Base-by-base conservation (phyloP, 2,113 vertebrate species). In the Pholis gunnellus region DNA sequence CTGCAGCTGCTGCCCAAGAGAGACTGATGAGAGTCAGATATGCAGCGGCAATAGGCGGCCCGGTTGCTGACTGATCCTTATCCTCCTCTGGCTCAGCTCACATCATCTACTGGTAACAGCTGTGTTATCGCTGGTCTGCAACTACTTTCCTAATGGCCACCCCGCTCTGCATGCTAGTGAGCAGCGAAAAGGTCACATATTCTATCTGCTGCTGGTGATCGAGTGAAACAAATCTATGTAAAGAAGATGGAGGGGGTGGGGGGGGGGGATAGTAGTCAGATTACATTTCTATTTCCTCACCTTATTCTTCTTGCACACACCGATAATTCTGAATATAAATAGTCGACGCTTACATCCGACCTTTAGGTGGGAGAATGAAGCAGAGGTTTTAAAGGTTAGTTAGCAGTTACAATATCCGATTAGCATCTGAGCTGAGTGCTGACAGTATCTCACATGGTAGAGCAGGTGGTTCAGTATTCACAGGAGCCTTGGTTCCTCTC, bases 21-120 rank as follows among this genome's bases (percentile, higher is more conserved):
- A 86, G 81, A 83, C 67, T 67, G 87, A 91, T 90, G 90, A 84
- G 82, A 57, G 78, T 68, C 42, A 83, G 79, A 90, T 89, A 89
- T 88, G 86, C 85, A 83, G 79, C 88, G 85, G 87, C 65, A 64
- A 83, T 36, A 79, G 72, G 68, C 72, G 42, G 85, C 84, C 85
- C 81, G 80, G 52, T 46, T 67, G 57, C 85, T 69, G 80, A 74
- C 82, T 76, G 90, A 91, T 90, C 59, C 79, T 86, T 91, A 86
- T 83, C 81, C 72, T n/a, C 29, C 70, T 78, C 68, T 27, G 38
- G 61, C 85, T 88, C 66, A 42, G 73, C 76, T 89, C 46, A 63
- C 75, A 50, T 70, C 56, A 57, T 64, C 77, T 27, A 18, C 63
- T 29, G 70, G 31, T 76, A 82, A 79, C 72, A 65, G 63, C 84